A percentile compares a stretch with the other conserved stretches of the same genome.
These are phyloP conservation scores for Kryptolebias ocellatus DNA, from an alignment of 2,797 vertebrate species.

Conservation along the genomic window DNA sequence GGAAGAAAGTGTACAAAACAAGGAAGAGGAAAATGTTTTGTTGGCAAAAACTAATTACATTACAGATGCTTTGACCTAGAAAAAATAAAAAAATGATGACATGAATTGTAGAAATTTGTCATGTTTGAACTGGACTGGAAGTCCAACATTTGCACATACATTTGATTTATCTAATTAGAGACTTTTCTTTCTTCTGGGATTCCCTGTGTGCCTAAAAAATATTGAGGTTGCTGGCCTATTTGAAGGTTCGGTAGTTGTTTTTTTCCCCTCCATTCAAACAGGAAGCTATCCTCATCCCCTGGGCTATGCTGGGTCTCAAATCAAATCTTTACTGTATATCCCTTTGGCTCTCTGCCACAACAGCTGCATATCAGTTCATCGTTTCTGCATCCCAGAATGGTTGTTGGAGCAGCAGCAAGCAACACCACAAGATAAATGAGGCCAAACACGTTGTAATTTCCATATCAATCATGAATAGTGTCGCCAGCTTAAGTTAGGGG, in stretches of 20 bases:
- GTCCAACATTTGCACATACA: slow-evolving; percentile 27
- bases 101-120: slow-evolving; percentile 15
- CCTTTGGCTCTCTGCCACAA: slow-evolving; percentile 51
- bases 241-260: slow-evolving; percentile 32
- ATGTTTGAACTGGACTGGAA: slow-evolving; percentile 8
- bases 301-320: slow-evolving; percentile 45
- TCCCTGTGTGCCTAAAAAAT: slow-evolving; percentile 9
- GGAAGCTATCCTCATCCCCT: slow-evolving; percentile 38
- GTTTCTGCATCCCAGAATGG: slow-evolving; percentile 67
- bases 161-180: slow-evolving; percentile 37
- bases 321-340: slow-evolving; percentile 62
- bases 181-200: slow-evolving; percentile 19
- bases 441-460: slow-evolving; percentile 68
- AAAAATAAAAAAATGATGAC: background rate
- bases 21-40: slow-evolving; percentile 2
- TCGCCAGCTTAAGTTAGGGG: slow-evolving; percentile 50
- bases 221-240: slow-evolving; percentile 26
- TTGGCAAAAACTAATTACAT: background rate
- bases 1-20: background rate
- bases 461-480: slow-evolving; percentile 70
- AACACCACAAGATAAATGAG: slow-evolving; percentile 65
- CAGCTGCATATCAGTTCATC: slow-evolving; percentile 66
- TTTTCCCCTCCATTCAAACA: slow-evolving; percentile 54
- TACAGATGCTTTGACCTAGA: slow-evolving; percentile 15
- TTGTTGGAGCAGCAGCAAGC: slow-evolving; percentile 63